Conservation (phyloP, 2,113 vertebrate species). For the Gavialis gangeticus region DNA sequence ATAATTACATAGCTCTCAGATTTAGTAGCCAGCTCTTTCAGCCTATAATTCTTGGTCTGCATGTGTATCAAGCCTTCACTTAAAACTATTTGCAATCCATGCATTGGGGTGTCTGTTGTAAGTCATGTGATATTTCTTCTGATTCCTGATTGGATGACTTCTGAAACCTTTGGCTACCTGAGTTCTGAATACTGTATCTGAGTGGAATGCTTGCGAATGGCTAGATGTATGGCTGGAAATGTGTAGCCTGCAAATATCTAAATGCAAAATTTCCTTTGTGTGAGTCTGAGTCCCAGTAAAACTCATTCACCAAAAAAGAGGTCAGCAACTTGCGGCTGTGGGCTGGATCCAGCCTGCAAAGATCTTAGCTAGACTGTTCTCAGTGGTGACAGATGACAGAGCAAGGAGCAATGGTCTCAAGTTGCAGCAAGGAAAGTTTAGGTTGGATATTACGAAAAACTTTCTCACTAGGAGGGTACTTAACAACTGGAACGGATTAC, state of each 20-base stretch:
- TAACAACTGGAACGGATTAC: not conserved
- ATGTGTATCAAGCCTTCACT: constrained; percentile 15
- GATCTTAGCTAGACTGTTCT: too few relatives aligned
- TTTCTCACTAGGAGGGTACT: too few relatives aligned
- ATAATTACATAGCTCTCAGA: not conserved
- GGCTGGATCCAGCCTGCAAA: too few relatives aligned
- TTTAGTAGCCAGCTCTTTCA: not conserved
- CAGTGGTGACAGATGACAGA: too few relatives aligned
- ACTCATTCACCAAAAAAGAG: not conserved
- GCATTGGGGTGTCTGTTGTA: not conserved
- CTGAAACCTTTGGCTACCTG: not conserved
- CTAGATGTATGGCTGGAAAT: not conserved
- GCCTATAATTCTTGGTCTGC: constrained; percentile 20
- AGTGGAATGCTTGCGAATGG: constrained; percentile 16
- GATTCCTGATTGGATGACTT: not conserved
- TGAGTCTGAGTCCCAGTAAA: constrained; percentile 1
- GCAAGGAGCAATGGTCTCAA: too few relatives aligned
- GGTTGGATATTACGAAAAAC: too few relatives aligned
- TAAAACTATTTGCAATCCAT: constrained; percentile 23
- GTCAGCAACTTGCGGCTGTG: not conserved
- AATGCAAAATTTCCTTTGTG: constrained; percentile 5
- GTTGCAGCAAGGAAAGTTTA: too few relatives aligned
- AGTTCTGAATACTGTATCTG: not conserved
- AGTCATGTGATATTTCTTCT: not conserved
- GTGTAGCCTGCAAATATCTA: constrained; percentile 36